Evolutionary conservation across 1,140 invertebrate species (phyloP), one percentile per base, ranked within the genome.

Genomic region (Neodiprion pinetum): DNA sequence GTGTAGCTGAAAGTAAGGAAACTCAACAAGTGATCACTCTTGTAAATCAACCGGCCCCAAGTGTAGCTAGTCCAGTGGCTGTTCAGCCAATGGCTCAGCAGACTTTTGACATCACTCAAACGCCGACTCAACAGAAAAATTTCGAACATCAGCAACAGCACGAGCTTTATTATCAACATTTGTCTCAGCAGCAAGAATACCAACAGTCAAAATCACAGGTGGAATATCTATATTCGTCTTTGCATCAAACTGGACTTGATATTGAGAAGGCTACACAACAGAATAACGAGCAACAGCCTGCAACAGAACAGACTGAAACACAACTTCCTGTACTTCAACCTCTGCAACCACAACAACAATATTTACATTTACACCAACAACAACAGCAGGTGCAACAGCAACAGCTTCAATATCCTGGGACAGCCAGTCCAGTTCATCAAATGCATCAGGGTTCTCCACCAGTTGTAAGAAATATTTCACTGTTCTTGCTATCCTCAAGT

Each of bases 51-150:
- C 81, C 80, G 2, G 77, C 78, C 1, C 83, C 82, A 9, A 83
- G 79, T 65, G 80, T 85, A 9, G 80, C 83, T 1, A 85, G 82
- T 76, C 81, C 85, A 1, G 83, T 85, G 0, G 81, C 85, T 8
- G 76, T 85, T 21, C 82, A 85, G 50, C 83, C 84, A 0, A 75
- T 77, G 11, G 77, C 80, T 14, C 78, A 81, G 53, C 77, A 48
- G 47, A 50, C 65, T 1, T 79, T 77, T 12, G 78, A 79, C 50
- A 72, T 85, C 73, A 74, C 17, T 10, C 9, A 7, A 48, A 72
- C 72, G 7, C 61, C 76, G 48, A 77, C 48, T 28, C 74, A 78
- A 23, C n/a, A 67, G 21, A 12, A 21, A 23, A 53, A n/a, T 14
- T 68, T 12, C 23, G 14, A 61, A 61, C 53, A 61, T 61, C 53